These are phyloP conservation scores for Drosophila navojoa DNA, from an alignment of 1,140 invertebrate species.

Conservation along the genomic window DNA sequence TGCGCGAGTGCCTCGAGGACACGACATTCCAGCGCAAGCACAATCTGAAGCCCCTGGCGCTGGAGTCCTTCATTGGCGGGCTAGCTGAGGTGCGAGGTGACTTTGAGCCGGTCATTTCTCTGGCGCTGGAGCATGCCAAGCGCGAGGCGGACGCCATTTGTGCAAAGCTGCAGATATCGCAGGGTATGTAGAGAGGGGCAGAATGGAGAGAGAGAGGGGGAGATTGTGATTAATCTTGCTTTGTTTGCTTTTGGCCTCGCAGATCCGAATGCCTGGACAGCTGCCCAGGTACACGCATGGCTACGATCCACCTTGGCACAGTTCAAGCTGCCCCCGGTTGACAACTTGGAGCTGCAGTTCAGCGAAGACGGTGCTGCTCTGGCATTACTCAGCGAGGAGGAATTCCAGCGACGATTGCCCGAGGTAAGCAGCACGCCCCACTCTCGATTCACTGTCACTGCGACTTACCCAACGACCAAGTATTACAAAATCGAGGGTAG, in stretches of 20 bases:
- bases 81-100: constrained; percentile 86
- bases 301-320: constrained; percentile 92
- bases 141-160: constrained; percentile 94
- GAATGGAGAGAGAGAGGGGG: neutral
- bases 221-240: neutral
- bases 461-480: constrained; percentile 48
- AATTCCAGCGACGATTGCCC: constrained; percentile 91
- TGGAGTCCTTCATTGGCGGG: constrained; percentile 85
- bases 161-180: constrained; percentile 92
- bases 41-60: constrained; percentile 90
- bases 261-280: constrained; percentile 95
- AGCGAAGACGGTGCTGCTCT: constrained; percentile 89
- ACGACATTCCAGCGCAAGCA: constrained; percentile 92
- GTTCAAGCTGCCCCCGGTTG: constrained; percentile 88
- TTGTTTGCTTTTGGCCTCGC: constrained; percentile 47
- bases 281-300: constrained; percentile 93
- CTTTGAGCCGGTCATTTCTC: constrained; percentile 92
- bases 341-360: constrained; percentile 89
- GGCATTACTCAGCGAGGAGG: constrained; percentile 91
- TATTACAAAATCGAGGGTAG: constrained; percentile 69
- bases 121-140: constrained; percentile 93
- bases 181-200: constrained; percentile 87
- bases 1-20: constrained; percentile 92
- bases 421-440: constrained; percentile 86
- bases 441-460: constrained; percentile 9